Base-by-base conservation (phyloP, 2,113 vertebrate species). In the Colinus virginianus region DNA sequence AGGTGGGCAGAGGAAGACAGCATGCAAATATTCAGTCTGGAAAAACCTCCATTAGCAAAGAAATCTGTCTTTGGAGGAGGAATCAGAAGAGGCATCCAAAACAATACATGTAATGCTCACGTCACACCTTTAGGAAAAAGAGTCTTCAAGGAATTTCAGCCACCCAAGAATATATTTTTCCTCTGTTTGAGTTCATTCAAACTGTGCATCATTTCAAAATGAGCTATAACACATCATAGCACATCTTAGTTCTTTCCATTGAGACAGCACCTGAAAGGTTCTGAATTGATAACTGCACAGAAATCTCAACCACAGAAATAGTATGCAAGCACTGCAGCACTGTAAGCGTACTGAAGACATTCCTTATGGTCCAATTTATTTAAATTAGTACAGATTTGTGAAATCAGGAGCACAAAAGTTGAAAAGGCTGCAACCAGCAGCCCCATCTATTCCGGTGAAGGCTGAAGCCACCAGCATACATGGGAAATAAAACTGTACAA, bases 71-170 rank as follows among this genome's bases (percentile, higher is more conserved):
- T 68, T 43, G 46, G 28, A 72, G 36, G 32, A 84, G 84, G 43
- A 15, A 51, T 25, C 62, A 68, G 32, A 78, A 76, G 87, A 91
- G 38, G 32, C 62, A 81, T 76, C 48, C 53, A 26, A 69, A 85
- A 15, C 11, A 69, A 42, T 0, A 87, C 18, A 18, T 48, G 43
- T 14, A 90, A 85, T 72, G 3, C 6, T 18, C 36, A 12, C 0
- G 2, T 64, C 36, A 79, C 5, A 58, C 68, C 68, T 77, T 79
- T 23, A 58, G 76, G 59, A 53, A 72, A 91, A 85, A 36, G 3
- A 17, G 17, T 64, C 70, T 79, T 46, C 82, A 87, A 87, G 53
- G 71, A 90, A 62, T 71, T 87, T 90, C 71, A 83, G 36, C 48
- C 66, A 62, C 45, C 48, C 34, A 56, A 56, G 70, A 78, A 48